These are phyloP conservation scores for Drosophila willistoni DNA, from an alignment of 1,140 invertebrate genomes.

Conservation along the genomic window DNA sequence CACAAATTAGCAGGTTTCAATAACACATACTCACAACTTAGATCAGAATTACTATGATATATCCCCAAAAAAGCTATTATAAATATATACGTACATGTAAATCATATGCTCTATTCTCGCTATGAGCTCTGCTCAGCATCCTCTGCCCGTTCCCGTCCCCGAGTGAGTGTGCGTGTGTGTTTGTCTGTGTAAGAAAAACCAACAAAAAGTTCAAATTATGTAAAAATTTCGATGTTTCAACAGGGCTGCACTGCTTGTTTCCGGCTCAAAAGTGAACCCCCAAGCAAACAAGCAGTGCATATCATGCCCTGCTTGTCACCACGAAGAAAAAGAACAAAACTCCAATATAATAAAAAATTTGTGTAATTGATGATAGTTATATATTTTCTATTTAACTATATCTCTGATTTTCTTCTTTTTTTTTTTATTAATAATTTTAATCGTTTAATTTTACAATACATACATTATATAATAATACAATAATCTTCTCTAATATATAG, in stretches of 20 bases:
- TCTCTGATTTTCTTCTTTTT: constrained; percentile 51
- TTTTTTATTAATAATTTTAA: constrained; percentile 62
- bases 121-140: constrained; percentile 19
- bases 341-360: constrained; percentile 2
- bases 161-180: background rate
- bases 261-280: background rate
- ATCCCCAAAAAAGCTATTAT: background rate
- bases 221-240: constrained; percentile 37
- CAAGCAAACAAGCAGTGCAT: background rate
- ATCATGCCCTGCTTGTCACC: background rate
- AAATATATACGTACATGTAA: background rate
- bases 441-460: constrained; percentile 59
- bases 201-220: constrained; percentile 33
- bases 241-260: background rate
- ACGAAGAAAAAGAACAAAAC: constrained; percentile 1
- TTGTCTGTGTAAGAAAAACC: background rate
- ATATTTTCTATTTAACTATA: constrained; percentile 45
- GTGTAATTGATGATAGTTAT: constrained; percentile 44
- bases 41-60: constrained; percentile 13
- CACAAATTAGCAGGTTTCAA: constrained; percentile 50
- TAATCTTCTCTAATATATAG: constrained; percentile 59
- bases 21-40: constrained; percentile 25
- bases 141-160: constrained; percentile 21
- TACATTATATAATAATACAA: constrained; percentile 37
- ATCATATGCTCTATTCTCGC: constrained; percentile 6